Base-by-base conservation (phyloP, 2,888 invertebrate genomes). In the Pandemis cinnamomeana region DNA sequence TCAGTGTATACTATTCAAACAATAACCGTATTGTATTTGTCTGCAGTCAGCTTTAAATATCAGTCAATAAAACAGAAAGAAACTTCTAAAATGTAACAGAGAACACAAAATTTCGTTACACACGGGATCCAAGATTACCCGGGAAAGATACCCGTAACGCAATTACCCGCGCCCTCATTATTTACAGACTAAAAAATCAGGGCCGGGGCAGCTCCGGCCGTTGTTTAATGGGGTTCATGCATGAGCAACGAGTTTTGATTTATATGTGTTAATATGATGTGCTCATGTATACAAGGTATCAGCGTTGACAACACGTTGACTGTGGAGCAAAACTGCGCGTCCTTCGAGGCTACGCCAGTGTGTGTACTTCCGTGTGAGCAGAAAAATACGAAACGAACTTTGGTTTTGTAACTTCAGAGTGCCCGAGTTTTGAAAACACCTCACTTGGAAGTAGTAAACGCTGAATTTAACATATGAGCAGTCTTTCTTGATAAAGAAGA, bases 141-240 rank as follows among this genome's bases (percentile, higher is more conserved):
- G 27, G 27, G 27, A 3, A 48, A 48, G 64, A 48, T 64, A 64
- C 64, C 48, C 46, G 15, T 64, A 64, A 64, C 48, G 27, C 64
- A 48, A 48, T 64, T 64, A 64, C 68, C 44, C 58, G 8, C 44
- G 42, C 55, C 58, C 68, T 68, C 68, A 68, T 68, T 68, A 68
- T 58, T 68, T 67, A 53, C 66, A n/a, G 51, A 53, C 20, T 68
- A 68, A 68, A 67, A 66, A 67, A 67, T 53, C 51, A 67, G 66
- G 42, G 15, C 41, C 66, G 51, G 48, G 15, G 8, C 27, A 36
- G 27, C 42, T 11, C 11, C 51, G 4, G 36, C 46, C 62, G 60
- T 5, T 48, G 71, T 66, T 79, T 58, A 58, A 58, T 58, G 58
- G 27, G 58, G 58, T 11, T 27, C 58, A 27, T 58, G 27, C 10